phyloP scores from a whole-genome alignment of 1,140 invertebrate species.

The Caerostris darwini region DNA sequence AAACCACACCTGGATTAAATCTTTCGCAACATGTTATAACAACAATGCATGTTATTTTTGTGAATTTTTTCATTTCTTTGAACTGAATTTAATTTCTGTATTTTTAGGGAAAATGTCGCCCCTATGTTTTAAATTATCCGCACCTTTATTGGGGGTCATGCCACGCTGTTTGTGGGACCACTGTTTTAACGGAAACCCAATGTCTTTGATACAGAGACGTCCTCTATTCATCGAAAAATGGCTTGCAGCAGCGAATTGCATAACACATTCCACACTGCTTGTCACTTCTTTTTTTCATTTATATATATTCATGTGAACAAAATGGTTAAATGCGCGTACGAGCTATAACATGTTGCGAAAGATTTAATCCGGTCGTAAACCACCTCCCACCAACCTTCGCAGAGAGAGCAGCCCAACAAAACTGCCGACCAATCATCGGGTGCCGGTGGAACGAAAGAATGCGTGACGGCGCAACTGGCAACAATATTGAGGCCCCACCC shows the following conservation, averaged over 20 bases:
- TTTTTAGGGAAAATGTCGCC: no score
- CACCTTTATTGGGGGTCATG: no score
- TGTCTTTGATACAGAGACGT: no score
- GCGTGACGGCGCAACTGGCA: constrained; percentile 49
- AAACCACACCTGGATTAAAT: constrained; percentile 55
- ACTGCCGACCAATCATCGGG: constrained; percentile 46
- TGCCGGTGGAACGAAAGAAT: constrained; percentile 14
- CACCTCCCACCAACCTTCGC: constrained; percentile 36
- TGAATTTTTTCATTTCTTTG: no score
- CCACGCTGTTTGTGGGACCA: no score
- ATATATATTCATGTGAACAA: neutral
- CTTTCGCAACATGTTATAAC: constrained; percentile 29
- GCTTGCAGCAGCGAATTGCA: neutral
- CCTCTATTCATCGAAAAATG: no score
- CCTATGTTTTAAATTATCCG: no score
- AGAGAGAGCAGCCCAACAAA: neutral
- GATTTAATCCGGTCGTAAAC: constrained; percentile 56
- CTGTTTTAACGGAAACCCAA: no score
- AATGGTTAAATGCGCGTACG: constrained; percentile 16
- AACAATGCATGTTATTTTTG: no score
- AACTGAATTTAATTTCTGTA: no score
- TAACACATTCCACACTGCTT: constrained; percentile 8
- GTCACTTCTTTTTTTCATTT: neutral
- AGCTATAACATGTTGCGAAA: constrained; percentile 31
- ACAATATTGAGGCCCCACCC: constrained; percentile 20